Percentiles rank a stretch among this genome's conserved stretches.
These are phyloP conservation scores for western clawed frog (Xenopus tropicalis) DNA, from an alignment of 2,113 vertebrate species.

Conservation along the genomic window UCB_Xtro_10.0 CM004452.2:15825501-15826000, in stretches of 20 bases:
- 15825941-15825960: constrained; percentile 5
- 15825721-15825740: background rate
- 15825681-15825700: constrained; percentile 2
- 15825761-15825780: background rate
- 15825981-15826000: too few species aligned
- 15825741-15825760: too few species aligned
- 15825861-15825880: constrained; percentile 21
- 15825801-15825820: constrained; percentile 10
- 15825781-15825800: constrained; percentile 13
- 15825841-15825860: constrained; percentile 11
- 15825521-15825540: too few species aligned
- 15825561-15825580: too few species aligned
- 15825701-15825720: constrained; percentile 11
- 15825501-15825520: too few species aligned
- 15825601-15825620: too few species aligned
- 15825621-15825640: too few species aligned
- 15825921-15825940: constrained; percentile 15
- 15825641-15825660: too few species aligned
- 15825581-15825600: too few species aligned
- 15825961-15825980: constrained; percentile 28
- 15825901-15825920: constrained; percentile 33
- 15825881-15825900: constrained; percentile 22
- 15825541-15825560: too few species aligned
- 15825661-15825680: constrained; percentile 34
- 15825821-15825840: constrained; percentile 13